These are phyloP conservation scores for Monarcha castaneiventris DNA, from an alignment of 2,113 vertebrate genomes.

Conservation along the genomic window DNA sequence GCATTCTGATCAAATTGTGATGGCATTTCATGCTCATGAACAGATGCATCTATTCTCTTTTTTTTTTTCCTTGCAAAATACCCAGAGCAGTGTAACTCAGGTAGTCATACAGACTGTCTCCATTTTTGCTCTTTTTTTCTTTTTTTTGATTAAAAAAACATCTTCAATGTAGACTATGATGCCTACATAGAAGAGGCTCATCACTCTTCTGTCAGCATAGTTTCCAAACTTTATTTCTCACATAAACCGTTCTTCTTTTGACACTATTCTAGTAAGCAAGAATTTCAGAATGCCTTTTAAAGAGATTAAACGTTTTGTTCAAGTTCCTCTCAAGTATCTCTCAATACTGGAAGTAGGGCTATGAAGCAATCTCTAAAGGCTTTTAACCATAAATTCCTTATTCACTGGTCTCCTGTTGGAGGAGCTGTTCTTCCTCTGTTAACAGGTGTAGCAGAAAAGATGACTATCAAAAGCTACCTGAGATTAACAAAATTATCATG, in stretches of 20 bases:
- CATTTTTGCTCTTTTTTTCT: background rate
- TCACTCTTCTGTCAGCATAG: background rate
- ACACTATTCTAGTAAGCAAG: background rate
- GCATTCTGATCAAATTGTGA: background rate
- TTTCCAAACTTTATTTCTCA: constrained; percentile 4
- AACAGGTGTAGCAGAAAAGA: background rate
- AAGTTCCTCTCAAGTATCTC: background rate
- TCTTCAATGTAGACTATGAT: background rate
- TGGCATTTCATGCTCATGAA: background rate
- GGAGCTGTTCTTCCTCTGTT: background rate
- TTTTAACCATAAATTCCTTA: background rate
- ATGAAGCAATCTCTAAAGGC: background rate
- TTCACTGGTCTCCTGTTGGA: background rate
- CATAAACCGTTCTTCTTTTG: background rate
- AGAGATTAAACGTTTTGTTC: background rate
- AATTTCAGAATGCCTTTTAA: background rate
- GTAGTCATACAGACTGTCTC: background rate
- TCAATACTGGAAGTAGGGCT: background rate
- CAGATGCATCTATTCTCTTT: background rate
- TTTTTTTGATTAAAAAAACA: background rate
- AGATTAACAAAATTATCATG: background rate
- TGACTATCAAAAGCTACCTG: background rate
- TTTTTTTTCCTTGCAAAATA: background rate
- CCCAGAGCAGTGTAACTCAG: background rate
- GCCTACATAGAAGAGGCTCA: background rate